Evolutionary conservation across 2,113 vertebrate genomes (phyloP).

Genomic region (Hyla sarda): DNA sequence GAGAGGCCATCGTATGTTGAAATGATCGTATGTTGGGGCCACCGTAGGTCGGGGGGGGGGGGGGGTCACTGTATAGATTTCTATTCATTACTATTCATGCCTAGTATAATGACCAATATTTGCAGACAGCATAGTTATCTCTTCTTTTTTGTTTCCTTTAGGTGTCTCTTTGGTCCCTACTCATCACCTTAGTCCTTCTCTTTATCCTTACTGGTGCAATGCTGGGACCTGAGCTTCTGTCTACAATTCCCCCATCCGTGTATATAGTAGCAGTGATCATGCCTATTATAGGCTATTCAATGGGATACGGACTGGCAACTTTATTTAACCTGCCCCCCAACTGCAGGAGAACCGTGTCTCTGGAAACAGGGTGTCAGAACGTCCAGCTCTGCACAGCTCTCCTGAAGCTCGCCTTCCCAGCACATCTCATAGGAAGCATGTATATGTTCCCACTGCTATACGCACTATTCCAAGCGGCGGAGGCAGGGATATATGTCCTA

Average conservation of each 20-base stretch:
- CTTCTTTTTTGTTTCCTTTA: conserved; percentile 66
- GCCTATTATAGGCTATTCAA: conserved; percentile 87
- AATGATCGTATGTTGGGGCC: no score
- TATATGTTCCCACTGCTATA: conserved; percentile 98
- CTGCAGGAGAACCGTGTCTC: conserved; percentile 86
- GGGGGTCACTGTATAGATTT: no score
- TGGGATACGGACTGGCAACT: conserved; percentile 88
- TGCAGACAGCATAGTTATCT: background rate
- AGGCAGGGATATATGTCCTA: conserved; percentile 91
- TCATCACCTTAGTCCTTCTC: conserved; percentile 88
- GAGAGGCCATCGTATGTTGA: no score
- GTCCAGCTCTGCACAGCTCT: conserved; percentile 97
- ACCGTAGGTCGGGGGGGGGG: no score
- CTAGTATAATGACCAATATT: background rate
- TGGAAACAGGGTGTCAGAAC: conserved; percentile 97
- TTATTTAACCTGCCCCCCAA: conserved; percentile 87
- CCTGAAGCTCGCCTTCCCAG: conserved; percentile 93
- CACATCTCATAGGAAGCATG: conserved; percentile 89
- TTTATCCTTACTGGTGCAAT: conserved; percentile 95
- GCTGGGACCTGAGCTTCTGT: conserved; percentile 90
- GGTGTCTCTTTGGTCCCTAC: conserved; percentile 94
- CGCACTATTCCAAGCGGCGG: conserved; percentile 92
- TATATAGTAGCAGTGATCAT: conserved; percentile 91
- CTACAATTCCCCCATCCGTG: conserved; percentile 87
- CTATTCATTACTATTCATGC: background rate